These are phyloP conservation scores for Dynastes maya DNA, from an alignment of 2,888 invertebrate genomes.

Conservation along the genomic window DNA sequence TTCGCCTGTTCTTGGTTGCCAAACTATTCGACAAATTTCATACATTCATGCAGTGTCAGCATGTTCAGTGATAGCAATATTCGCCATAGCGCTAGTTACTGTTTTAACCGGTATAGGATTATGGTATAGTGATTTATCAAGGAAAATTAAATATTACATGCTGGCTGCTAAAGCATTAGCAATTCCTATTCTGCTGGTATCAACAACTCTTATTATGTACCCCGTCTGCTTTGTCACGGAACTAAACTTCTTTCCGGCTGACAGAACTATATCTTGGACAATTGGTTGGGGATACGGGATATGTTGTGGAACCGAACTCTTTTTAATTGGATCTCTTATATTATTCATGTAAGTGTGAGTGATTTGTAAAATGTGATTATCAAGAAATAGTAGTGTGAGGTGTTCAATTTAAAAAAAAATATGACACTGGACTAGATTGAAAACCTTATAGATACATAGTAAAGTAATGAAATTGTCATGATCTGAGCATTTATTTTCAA, in stretches of 20 bases:
- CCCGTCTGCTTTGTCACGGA: slow-evolving; percentile 22
- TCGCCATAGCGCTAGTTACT: background rate
- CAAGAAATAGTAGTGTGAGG: too few species aligned
- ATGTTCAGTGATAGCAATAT: slow-evolving; percentile 13
- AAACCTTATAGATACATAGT: background rate
- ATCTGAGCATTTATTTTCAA: background rate
- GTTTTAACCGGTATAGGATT: slow-evolving; percentile 21
- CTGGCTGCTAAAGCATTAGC: slow-evolving; percentile 32
- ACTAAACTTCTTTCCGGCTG: background rate
- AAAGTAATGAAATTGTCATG: background rate
- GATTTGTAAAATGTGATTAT: too few species aligned
- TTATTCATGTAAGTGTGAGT: slow-evolving; percentile 24
- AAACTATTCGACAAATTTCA: slow-evolving; percentile 5
- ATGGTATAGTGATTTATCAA: background rate
- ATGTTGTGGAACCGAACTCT: slow-evolving; percentile 32
- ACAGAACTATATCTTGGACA: background rate
- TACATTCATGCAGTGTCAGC: slow-evolving; percentile 24
- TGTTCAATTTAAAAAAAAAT: background rate
- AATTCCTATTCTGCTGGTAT: slow-evolving; percentile 1
- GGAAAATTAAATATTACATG: slow-evolving; percentile 26
- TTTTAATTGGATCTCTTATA: slow-evolving; percentile 20
- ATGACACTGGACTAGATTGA: too few species aligned
- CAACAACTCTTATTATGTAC: slow-evolving; percentile 20
- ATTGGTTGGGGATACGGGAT: slow-evolving; percentile 25
- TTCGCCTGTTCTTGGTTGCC: slow-evolving; percentile 12